phyloP scores from a whole-genome alignment of 1,140 invertebrate genomes.

The Drosophila cardini region DNA sequence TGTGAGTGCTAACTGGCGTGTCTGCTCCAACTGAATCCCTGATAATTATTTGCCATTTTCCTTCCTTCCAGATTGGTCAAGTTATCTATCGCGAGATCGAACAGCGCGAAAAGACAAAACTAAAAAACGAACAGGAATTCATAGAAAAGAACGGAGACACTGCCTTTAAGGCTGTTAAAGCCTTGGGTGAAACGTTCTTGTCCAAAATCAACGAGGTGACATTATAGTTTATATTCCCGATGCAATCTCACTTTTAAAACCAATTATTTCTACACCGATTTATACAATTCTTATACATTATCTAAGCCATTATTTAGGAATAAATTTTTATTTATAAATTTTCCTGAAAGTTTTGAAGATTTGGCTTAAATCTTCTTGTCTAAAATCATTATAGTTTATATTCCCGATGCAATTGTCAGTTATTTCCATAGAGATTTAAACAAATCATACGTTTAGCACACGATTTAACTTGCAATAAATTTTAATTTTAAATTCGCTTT shows the following conservation, averaged over 20 bases:
- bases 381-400: no score
- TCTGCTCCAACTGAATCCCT: no score
- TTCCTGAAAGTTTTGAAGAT: no score
- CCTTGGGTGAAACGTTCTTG: constrained; percentile 64
- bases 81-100: constrained; percentile 77
- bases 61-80: constrained; percentile 73
- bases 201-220: constrained; percentile 64
- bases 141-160: constrained; percentile 74
- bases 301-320: no score
- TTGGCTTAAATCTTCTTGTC: no score
- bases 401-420: no score
- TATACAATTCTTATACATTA: no score
- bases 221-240: constrained; percentile 17
- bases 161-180: constrained; percentile 77
- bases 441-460: constrained; percentile 18
- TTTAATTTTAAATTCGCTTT: constrained; percentile 78
- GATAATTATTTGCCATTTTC: background rate
- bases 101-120: constrained; percentile 62
- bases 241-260: background rate
- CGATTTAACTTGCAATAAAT: constrained; percentile 70
- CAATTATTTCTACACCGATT: no score
- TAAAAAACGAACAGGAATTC: constrained; percentile 68
- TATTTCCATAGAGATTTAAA: background rate
- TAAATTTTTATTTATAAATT: no score
- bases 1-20: constrained; percentile 82